These are phyloP conservation scores for Tinea semifulvella DNA, from an alignment of 2,888 invertebrate species.

Conservation along the genomic window DNA sequence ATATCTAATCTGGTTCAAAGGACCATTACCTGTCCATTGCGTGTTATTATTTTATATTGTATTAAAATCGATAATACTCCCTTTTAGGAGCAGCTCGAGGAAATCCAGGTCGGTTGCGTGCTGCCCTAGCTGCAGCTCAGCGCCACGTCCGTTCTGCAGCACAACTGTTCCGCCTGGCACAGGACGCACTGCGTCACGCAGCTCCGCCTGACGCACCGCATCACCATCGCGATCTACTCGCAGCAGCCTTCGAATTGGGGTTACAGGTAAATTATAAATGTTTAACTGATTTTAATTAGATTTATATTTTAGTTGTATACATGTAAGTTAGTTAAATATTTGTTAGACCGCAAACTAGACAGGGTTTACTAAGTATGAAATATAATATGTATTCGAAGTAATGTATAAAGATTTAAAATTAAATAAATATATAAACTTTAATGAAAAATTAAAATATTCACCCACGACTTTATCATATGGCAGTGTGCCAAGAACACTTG, in stretches of 20 bases:
- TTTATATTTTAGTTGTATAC: neutral
- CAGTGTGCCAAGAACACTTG: too few species aligned
- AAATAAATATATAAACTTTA: too few species aligned
- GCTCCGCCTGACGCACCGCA: slow-evolving; percentile 79
- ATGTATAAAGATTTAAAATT: too few species aligned
- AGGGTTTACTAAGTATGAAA: too few species aligned
- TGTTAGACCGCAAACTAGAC: too few species aligned
- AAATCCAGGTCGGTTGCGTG: slow-evolving; percentile 73
- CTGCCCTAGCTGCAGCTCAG: slow-evolving; percentile 81
- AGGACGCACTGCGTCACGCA: slow-evolving; percentile 85
- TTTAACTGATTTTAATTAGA: neutral
- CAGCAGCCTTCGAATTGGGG: slow-evolving; percentile 84
- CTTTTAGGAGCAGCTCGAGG: slow-evolving; percentile 62
- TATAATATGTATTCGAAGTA: too few species aligned
- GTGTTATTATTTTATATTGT: too few species aligned
- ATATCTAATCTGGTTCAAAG: too few species aligned
- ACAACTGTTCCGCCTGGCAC: slow-evolving; percentile 84
- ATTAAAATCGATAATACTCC: neutral
- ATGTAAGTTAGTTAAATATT: too few species aligned
- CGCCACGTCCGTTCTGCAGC: slow-evolving; percentile 85
- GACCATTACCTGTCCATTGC: too few species aligned
- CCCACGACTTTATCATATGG: too few species aligned
- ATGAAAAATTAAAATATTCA: too few species aligned
- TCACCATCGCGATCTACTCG: slow-evolving; percentile 78
- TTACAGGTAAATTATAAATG: slow-evolving; percentile 60